phyloP scores from a whole-genome alignment of 2,797 vertebrate genomes.

The Argentina silus region DNA sequence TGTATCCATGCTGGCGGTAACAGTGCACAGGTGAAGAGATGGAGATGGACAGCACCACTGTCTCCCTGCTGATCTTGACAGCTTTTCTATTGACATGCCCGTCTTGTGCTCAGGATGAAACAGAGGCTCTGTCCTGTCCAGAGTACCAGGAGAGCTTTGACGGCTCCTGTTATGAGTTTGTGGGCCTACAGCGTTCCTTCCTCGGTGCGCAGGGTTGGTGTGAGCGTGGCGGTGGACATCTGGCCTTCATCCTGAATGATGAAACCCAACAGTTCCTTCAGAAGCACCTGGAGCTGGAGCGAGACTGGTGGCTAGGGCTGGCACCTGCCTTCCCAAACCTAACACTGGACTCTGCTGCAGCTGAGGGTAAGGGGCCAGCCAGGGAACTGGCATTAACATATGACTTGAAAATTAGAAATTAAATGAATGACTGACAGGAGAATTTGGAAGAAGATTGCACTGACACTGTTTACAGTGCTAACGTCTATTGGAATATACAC shows the following conservation, averaged over 20 bases:
- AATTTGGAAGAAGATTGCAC: neutral
- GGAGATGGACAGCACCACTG: constrained; percentile 67
- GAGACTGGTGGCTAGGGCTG: constrained; percentile 92
- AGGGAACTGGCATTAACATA: neutral
- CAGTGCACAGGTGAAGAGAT: constrained; percentile 47
- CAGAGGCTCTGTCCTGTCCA: constrained; percentile 70
- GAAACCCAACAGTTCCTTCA: constrained; percentile 89
- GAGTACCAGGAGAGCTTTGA: constrained; percentile 84
- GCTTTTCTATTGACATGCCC: constrained; percentile 48
- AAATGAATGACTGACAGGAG: too few species aligned
- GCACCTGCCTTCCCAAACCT: constrained; percentile 74
- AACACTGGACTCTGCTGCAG: constrained; percentile 68
- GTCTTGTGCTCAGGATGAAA: constrained; percentile 52
- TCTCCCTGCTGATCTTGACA: constrained; percentile 47
- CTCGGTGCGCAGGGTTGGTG: constrained; percentile 88
- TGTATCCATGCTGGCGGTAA: constrained; percentile 29
- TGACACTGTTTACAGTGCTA: too few species aligned
- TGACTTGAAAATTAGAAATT: neutral
- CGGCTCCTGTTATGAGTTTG: constrained; percentile 88
- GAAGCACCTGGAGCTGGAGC: constrained; percentile 78
- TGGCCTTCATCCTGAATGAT: constrained; percentile 86
- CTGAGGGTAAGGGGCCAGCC: constrained; percentile 64
- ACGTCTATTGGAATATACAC: too few species aligned
- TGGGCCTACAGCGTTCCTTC: constrained; percentile 78
- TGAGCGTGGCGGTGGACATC: constrained; percentile 88